Base-by-base conservation (phyloP, 2,113 vertebrate species). In the Mesembrinibis cayennensis region DNA sequence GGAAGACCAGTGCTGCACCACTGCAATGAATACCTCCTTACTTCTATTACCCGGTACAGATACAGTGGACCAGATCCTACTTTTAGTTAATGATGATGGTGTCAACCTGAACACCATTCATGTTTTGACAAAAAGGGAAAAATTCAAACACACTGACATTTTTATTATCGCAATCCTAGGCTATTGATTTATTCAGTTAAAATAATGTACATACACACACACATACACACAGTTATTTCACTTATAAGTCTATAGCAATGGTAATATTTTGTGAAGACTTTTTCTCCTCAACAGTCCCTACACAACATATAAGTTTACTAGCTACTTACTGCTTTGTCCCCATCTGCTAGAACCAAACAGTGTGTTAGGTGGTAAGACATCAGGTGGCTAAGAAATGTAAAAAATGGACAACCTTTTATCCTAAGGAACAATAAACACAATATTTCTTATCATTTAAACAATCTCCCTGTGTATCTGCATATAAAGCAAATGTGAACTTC, bases 181-280 rank as follows among this genome's bases (percentile, higher is more conserved):
- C 16, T 82, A 53, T 27, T 42, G 32, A 85, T 67, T 81, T 62
- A 56, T 47, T 63, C 17, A 58, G 7, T 77, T 62, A 25, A 45
- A 70, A 70, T 34, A 78, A 34, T 4, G 32, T 23, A 36, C 32
- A 67, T 23, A 36, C 32, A 67, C 6, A 52, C 4, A 47, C 1
- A 8, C 7, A 45, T 16, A 32, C 8, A 76, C 15, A 47, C 0
- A 4, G 13, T 22, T 77, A 50, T 47, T 67, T 91, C 55, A 67
- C 22, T 52, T 52, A 0, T 1, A 47, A 47, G 19, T 38, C 52
- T 50, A 36, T 10, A 80, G 16, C 5, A 50, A 61, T 0, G 9
- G 1, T 4, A 8, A 13, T 52, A 63, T 30, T 88, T 81, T 30
- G 7, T 47, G 34, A 77, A 34, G 29, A 52, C 2, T 6, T 34